A percentile compares a stretch with the other conserved stretches of the same genome.
Conservation (phyloP, 53 echinoderm and acorn worm species). For the Apostichopus leukothele region DNA sequence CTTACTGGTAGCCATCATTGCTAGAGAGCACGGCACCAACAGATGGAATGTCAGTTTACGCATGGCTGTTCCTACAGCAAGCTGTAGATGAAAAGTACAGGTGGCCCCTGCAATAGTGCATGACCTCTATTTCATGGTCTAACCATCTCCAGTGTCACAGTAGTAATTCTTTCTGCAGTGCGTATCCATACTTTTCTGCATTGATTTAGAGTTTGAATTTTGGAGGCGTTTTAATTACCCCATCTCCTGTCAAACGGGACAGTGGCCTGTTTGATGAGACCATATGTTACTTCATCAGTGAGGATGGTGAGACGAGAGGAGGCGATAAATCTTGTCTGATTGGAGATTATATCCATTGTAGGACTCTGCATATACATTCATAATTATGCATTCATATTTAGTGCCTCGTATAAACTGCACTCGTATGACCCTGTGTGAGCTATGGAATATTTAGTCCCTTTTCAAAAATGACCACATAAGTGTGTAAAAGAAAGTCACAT, state of each 20-base stretch:
- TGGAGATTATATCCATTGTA: too few species aligned
- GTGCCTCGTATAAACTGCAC: too few species aligned
- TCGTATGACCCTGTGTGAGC: too few species aligned
- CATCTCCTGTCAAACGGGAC: neutral
- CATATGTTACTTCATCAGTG: neutral
- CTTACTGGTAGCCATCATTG: neutral
- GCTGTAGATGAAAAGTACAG: constrained; percentile 29
- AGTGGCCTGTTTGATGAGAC: constrained; percentile 9
- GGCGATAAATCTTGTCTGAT: too few species aligned
- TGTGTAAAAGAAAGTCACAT: too few species aligned
- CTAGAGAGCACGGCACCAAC: neutral
- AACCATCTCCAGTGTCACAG: constrained; percentile 8
- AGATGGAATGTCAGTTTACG: constrained; percentile 39
- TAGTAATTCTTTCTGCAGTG: constrained; percentile 30
- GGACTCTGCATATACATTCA: too few species aligned
- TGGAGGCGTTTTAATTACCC: constrained; percentile 28
- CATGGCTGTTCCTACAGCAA: neutral
- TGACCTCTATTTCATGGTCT: constrained; percentile 38
- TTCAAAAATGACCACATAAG: too few species aligned
- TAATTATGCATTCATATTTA: too few species aligned
- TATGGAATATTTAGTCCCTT: too few species aligned
- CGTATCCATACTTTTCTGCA: constrained; percentile 14
- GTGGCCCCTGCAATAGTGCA: constrained; percentile 43
- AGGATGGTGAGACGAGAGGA: too few species aligned
- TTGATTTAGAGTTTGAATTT: constrained; percentile 5